Evolutionary conservation across 2,888 invertebrate genomes (phyloP).

Genomic region (Papilio protenor): DNA sequence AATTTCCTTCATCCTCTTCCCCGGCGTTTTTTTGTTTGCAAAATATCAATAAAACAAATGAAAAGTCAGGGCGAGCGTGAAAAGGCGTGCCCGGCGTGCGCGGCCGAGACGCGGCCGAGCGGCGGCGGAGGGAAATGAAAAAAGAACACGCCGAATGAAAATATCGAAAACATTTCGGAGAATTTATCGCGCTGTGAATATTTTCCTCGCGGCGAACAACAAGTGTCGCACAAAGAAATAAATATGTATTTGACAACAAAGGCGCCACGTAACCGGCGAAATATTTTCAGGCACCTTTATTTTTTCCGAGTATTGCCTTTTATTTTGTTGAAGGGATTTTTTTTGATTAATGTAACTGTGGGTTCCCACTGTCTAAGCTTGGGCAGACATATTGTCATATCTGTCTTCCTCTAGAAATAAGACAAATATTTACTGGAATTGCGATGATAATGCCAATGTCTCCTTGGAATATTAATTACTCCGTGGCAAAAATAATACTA

Average conservation of each 20-base stretch:
- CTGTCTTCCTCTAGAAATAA: not conserved
- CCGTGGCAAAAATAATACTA: too few relatives aligned
- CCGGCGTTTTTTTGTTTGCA: not conserved
- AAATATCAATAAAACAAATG: conserved; percentile 38
- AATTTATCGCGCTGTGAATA: conserved; percentile 36
- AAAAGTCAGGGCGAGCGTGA: conserved; percentile 30
- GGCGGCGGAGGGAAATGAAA: conserved; percentile 1
- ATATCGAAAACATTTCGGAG: conserved; percentile 27
- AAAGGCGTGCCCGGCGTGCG: too few relatives aligned
- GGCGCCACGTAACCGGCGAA: not conserved
- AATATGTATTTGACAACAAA: conserved; percentile 37
- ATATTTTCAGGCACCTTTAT: conserved; percentile 11
- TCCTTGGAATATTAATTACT: not conserved
- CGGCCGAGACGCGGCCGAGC: not conserved
- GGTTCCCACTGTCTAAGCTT: not conserved
- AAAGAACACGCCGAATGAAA: conserved; percentile 22
- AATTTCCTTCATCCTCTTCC: not conserved
- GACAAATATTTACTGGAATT: not conserved
- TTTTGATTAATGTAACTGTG: not conserved
- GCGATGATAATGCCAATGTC: not conserved
- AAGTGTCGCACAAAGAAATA: conserved; percentile 24
- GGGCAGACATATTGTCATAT: not conserved
- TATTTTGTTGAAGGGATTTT: not conserved
- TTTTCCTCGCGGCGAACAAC: conserved; percentile 20
- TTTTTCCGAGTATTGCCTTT: conserved; percentile 2